A percentile compares a stretch with the other conserved stretches of the same genome.
Evolutionary conservation across 2,888 invertebrate species (phyloP).

Genomic region (Mesorhabditis spiculigera): DNA sequence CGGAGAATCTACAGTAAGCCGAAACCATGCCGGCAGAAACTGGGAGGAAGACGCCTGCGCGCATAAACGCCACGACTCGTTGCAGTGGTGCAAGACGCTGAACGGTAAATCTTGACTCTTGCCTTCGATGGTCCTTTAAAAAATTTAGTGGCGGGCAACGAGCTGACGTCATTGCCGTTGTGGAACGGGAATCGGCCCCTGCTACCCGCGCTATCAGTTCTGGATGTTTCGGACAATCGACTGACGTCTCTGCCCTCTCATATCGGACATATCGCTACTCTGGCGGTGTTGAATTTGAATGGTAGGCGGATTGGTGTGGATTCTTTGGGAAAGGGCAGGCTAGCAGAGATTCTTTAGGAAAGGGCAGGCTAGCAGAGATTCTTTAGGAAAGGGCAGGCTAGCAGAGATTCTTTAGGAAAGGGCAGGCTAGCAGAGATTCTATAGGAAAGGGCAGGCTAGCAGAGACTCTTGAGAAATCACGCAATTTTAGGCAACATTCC

Average conservation of each 20-base stretch:
- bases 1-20: not conserved
- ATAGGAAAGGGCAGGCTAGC: too few relatives aligned
- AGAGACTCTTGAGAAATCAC: not conserved
- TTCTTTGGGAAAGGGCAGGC: not conserved
- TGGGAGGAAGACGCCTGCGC: constrained; percentile 38
- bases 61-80: constrained; percentile 69
- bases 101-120: constrained; percentile 60
- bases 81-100: constrained; percentile 78
- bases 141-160: not conserved
- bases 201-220: constrained; percentile 81
- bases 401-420: too few relatives aligned
- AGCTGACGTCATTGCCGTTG: constrained; percentile 3
- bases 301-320: constrained; percentile 18
- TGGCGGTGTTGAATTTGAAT: constrained; percentile 84
- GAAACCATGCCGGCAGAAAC: constrained; percentile 18
- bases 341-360: not conserved
- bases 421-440: too few relatives aligned
- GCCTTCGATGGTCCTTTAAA: not conserved
- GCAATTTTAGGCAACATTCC: constrained; percentile 3
- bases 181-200: constrained; percentile 11
- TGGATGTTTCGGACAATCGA: constrained; percentile 86
- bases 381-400: too few relatives aligned
- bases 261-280: constrained; percentile 78
- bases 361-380: too few relatives aligned
- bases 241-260: constrained; percentile 73